Evolutionary conservation across 1,140 invertebrate genomes (phyloP).

Genomic region (Anoplophora glabripennis): DNA sequence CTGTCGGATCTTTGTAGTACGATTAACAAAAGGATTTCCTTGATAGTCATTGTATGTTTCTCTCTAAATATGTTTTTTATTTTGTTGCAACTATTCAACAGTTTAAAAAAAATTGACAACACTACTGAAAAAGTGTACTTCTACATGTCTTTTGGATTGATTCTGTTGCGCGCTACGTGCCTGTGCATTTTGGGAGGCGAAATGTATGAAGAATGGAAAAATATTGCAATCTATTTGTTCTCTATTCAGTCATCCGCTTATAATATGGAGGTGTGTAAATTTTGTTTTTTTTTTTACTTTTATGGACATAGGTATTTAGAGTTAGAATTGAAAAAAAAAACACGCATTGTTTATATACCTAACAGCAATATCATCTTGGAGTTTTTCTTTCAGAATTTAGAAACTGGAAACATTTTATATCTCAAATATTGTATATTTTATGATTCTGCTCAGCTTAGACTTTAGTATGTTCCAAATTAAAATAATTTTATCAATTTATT

Average conservation of each 20-base stretch:
- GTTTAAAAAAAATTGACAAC: constrained; percentile 16
- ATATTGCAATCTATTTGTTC: constrained; percentile 50
- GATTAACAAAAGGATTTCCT: constrained; percentile 18
- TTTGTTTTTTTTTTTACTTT: too few relatives aligned
- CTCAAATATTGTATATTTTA: too few relatives aligned
- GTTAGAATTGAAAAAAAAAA: too few relatives aligned
- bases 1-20: constrained; percentile 13
- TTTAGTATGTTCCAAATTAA: too few relatives aligned
- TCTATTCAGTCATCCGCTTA: constrained; percentile 20
- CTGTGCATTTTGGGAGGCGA: constrained; percentile 57
- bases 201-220: constrained; percentile 60
- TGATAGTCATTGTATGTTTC: constrained; percentile 25
- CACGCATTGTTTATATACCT: too few relatives aligned
- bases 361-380: too few relatives aligned
- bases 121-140: constrained; percentile 50
- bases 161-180: constrained; percentile 55
- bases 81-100: constrained; percentile 26
- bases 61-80: constrained; percentile 25
- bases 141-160: constrained; percentile 58
- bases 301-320: too few relatives aligned
- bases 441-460: too few relatives aligned
- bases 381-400: too few relatives aligned
- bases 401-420: too few relatives aligned
- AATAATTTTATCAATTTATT: too few relatives aligned
- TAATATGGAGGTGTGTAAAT: constrained; percentile 29